Evolutionary conservation across 1,140 invertebrate species (phyloP).

Genomic region (Pseudomyrmex pallidus): DNA sequence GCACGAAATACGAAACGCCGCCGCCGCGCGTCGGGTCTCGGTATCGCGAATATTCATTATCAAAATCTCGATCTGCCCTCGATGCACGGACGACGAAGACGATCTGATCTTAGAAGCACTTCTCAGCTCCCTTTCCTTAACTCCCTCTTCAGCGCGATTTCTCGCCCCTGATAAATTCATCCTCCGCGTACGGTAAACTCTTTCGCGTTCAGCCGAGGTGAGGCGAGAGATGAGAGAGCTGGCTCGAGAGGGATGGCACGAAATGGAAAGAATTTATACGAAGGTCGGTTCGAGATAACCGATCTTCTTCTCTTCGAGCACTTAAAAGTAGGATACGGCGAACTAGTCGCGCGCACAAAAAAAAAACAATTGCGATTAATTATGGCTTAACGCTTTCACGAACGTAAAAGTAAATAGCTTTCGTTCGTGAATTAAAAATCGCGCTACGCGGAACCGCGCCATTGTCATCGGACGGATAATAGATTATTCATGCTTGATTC

Average conservation of each 20-base stretch:
- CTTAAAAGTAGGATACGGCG: neutral
- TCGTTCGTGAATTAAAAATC: slow-evolving; percentile 50
- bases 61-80: slow-evolving; percentile 62
- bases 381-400: slow-evolving; percentile 32
- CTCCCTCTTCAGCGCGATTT: slow-evolving; percentile 4
- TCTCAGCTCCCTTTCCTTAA: slow-evolving; percentile 1
- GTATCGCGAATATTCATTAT: slow-evolving; percentile 70
- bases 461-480: slow-evolving; percentile 31
- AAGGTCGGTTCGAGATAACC: slow-evolving; percentile 28
- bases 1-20: slow-evolving; percentile 19
- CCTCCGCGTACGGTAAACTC: slow-evolving; percentile 59
- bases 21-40: slow-evolving; percentile 26
- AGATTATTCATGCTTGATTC: slow-evolving; percentile 45
- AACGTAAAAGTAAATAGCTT: slow-evolving; percentile 21
- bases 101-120: slow-evolving; percentile 63
- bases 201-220: slow-evolving; percentile 19
- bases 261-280: slow-evolving; percentile 40
- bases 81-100: slow-evolving; percentile 36
- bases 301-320: slow-evolving; percentile 16
- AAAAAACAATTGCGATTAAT: slow-evolving; percentile 12
- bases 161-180: slow-evolving; percentile 65
- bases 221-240: neutral
- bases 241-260: neutral
- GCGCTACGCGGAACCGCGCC: neutral
- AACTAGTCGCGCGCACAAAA: slow-evolving; percentile 10